Base-by-base conservation (phyloP, 2,797 vertebrate species). In the Argya squamiceps region DNA sequence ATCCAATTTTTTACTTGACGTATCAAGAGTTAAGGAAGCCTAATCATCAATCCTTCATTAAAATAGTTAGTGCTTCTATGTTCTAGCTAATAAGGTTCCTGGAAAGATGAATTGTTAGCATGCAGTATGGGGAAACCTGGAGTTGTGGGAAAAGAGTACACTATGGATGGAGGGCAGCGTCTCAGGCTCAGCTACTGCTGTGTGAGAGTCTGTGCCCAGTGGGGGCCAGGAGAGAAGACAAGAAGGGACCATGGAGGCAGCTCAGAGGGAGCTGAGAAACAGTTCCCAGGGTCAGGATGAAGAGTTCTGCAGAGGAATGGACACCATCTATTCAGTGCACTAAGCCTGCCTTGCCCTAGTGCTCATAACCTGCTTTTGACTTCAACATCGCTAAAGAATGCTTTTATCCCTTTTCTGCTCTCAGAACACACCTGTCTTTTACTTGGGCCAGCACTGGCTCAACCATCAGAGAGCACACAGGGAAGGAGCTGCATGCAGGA, bases 381-480 rank as follows among this genome's bases (percentile, higher is more conserved):
- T 49, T 30, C 36, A 88, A 2, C 43, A 43, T 22, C 32, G n/a
- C 41, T 50, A 7, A 62, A 67, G 18, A 49, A 67, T 24, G 18
- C 12, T 92, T 53, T 77, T 32, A 27, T 27, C 46, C 29, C 10
- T 43, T 39, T 34, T 26, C n/a, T 74, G 20, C 44, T 50, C 68
- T 47, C 14, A 30, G n/a, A 59, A 15, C 44, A 77, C 56, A 32
- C 49, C 24, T 43, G 12, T 10, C 70, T 29, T 55, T 36, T 55
- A n/a, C 18, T 43, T 73, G 23, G 16, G 11, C 49, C 62, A 63
- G 47, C 52, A 76, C 29, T 1, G 7, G 15, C 37, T 76, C 23
- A 19, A 0, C 26, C 15, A 8, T 6, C 3, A 10, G 59, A 41
- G 41, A 50, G 2, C 32, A 34, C 9, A 4, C 4, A 15, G 32